Percentiles rank a stretch among this genome's conserved stretches.
These are phyloP conservation scores for Megalurothrips usitatus DNA, from an alignment of 2,888 invertebrate species.

Conservation along the genomic window DNA sequence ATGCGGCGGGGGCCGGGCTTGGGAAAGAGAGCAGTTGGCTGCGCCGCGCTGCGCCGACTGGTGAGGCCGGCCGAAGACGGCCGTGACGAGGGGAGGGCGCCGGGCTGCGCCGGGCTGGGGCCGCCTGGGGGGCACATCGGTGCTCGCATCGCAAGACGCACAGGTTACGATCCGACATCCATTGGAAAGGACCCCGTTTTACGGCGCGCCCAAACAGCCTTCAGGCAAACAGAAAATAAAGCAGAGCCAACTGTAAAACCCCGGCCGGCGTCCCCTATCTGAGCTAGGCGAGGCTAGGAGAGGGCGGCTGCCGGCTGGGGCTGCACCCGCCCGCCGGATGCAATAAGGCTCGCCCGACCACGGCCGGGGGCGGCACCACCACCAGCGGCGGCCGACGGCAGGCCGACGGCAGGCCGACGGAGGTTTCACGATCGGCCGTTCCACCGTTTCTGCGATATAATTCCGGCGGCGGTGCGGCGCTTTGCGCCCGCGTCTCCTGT, in stretches of 20 bases:
- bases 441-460: too few relatives aligned
- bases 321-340: too few relatives aligned
- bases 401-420: too few relatives aligned
- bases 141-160: neutral
- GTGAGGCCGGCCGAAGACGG: neutral
- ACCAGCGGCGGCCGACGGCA: too few relatives aligned
- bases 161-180: conserved; percentile 22
- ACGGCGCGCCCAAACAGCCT: conserved; percentile 11
- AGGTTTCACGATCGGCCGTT: too few relatives aligned
- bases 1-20: neutral
- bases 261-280: neutral
- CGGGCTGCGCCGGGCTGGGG: neutral
- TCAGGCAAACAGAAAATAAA: conserved; percentile 26
- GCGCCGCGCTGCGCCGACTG: neutral
- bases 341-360: too few relatives aligned
- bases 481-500: too few relatives aligned
- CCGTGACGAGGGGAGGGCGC: neutral
- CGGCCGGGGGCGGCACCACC: too few relatives aligned
- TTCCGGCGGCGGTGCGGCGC: too few relatives aligned
- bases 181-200: conserved; percentile 18
- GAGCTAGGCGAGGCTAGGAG: too few relatives aligned
- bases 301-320: too few relatives aligned
- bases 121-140: neutral
- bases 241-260: conserved; percentile 22
- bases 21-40: conserved; percentile 2